phyloP scores from a whole-genome alignment of 30 jellyfish, hydroid and myxozoan species.

The Haliclystus octoradiatus region DNA sequence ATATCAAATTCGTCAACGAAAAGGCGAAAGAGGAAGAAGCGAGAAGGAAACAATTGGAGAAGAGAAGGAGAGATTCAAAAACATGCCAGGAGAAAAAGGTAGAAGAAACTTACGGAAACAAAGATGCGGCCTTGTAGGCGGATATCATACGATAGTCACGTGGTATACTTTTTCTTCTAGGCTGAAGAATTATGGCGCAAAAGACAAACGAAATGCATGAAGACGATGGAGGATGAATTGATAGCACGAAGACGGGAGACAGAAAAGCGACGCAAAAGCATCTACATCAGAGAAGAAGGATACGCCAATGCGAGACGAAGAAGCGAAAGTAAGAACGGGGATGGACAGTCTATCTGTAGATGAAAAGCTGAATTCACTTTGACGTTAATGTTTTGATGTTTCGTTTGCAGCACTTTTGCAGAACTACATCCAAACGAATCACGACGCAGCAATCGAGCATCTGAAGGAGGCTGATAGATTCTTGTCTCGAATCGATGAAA shows the following conservation, averaged over 20 bases:
- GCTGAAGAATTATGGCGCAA: constrained; percentile 57
- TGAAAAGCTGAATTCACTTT: too few relatives aligned
- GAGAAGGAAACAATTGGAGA: constrained; percentile 20
- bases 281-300: constrained; percentile 28
- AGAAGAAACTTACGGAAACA: too few relatives aligned
- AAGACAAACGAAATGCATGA: constrained; percentile 33
- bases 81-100: constrained; percentile 36
- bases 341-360: not conserved
- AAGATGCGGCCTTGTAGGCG: too few relatives aligned
- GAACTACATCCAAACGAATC: constrained; percentile 35
- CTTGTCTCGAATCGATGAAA: constrained; percentile 34
- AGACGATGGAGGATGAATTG: constrained; percentile 52
- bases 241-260: constrained; percentile 19
- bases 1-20: constrained; percentile 17
- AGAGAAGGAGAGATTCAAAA: constrained; percentile 14
- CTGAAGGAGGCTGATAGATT: constrained; percentile 60
- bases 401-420: constrained; percentile 26
- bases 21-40: constrained; percentile 24
- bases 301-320: constrained; percentile 24
- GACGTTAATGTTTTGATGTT: too few relatives aligned
- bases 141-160: not conserved
- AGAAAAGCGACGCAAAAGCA: constrained; percentile 29
- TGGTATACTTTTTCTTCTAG: constrained; percentile 9
- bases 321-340: constrained; percentile 52
- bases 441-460: constrained; percentile 39